Evolutionary conservation across 2,797 vertebrate species (phyloP).

Genomic region (Ctenopoma kingsleyae): DNA sequence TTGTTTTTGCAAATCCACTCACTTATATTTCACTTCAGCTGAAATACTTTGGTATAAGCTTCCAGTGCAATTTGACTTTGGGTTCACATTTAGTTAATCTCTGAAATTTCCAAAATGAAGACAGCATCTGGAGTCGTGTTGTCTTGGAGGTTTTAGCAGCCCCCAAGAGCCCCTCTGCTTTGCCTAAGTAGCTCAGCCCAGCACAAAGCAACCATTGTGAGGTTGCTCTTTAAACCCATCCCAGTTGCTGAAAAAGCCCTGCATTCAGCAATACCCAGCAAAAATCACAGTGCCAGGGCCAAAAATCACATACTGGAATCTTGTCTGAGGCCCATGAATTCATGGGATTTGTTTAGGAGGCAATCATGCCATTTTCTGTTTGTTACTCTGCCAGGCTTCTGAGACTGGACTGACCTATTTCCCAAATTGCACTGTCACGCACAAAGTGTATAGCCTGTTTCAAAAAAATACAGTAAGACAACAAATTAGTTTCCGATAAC

Average conservation of each 20-base stretch:
- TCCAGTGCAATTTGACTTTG: constrained; percentile 19
- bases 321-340: constrained; percentile 73
- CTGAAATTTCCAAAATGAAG: constrained; percentile 45
- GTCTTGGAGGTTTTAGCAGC: constrained; percentile 61
- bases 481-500: constrained; percentile 41
- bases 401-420: constrained; percentile 66
- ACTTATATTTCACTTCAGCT: neutral
- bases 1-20: constrained; percentile 14
- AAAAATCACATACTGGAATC: constrained; percentile 84
- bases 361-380: constrained; percentile 69
- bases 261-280: constrained; percentile 69
- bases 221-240: constrained; percentile 76
- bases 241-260: constrained; percentile 72
- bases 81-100: constrained; percentile 39
- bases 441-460: constrained; percentile 31
- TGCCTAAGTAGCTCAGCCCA: constrained; percentile 72
- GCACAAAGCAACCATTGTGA: constrained; percentile 84
- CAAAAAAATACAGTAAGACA: constrained; percentile 20
- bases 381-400: constrained; percentile 54
- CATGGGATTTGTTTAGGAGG: constrained; percentile 70
- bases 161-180: constrained; percentile 71
- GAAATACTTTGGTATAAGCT: neutral
- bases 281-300: constrained; percentile 76
- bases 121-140: constrained; percentile 71
- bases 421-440: constrained; percentile 60